Conservation (phyloP, 2,113 vertebrate species). For the Oreochromis aureus region DNA sequence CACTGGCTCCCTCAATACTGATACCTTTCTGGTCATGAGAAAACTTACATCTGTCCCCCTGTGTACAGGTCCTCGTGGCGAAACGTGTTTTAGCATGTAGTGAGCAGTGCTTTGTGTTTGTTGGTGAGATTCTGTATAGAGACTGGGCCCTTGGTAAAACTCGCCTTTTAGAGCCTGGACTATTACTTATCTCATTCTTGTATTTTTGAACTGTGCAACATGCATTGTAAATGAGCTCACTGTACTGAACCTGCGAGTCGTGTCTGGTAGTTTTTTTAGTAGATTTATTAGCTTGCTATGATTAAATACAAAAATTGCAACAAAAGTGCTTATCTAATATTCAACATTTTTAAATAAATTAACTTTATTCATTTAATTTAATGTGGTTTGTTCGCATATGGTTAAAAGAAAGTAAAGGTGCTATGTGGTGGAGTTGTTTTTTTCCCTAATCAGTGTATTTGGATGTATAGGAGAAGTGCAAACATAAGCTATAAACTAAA, state of each 20-base stretch:
- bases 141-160: too few species aligned
- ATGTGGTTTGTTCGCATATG: not conserved
- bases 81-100: too few species aligned
- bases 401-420: not conserved
- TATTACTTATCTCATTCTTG: too few species aligned
- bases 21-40: too few species aligned
- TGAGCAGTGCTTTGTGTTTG: too few species aligned
- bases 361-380: not conserved
- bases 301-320: not conserved
- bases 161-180: too few species aligned
- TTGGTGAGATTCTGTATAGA: too few species aligned
- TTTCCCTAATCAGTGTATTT: rapidly evolving
- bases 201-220: not conserved
- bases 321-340: not conserved
- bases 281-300: not conserved
- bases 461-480: not conserved
- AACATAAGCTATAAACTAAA: not conserved
- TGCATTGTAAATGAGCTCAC: not conserved
- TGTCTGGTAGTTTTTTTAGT: not conserved
- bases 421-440: not conserved
- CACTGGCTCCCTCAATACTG: too few species aligned
- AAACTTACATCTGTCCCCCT: too few species aligned
- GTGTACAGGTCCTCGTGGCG: too few species aligned
- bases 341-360: not conserved
- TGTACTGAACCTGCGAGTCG: not conserved